phyloP scores from a whole-genome alignment of 2,888 invertebrate species.

The Cheiracanthium punctorium region DNA sequence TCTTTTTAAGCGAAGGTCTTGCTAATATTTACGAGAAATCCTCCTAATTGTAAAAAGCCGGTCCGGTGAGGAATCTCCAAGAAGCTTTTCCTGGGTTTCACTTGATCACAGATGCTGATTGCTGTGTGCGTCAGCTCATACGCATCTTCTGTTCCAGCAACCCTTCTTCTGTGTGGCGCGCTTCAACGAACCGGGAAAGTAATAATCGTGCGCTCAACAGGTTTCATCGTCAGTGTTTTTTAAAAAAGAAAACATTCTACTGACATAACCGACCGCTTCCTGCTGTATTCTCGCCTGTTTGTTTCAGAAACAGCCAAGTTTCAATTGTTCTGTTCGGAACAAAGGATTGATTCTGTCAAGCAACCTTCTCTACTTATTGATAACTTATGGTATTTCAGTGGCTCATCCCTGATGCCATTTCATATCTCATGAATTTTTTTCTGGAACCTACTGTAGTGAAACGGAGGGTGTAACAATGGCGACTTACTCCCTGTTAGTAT shows the following conservation, averaged over 20 bases:
- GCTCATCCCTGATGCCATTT: not conserved
- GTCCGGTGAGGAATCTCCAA: too few relatives aligned
- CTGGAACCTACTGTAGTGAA: not conserved
- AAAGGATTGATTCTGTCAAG: slow-evolving; percentile 25
- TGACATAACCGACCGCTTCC: slow-evolving; percentile 18
- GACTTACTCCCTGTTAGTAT: slow-evolving; percentile 38
- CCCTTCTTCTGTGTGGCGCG: slow-evolving; percentile 23
- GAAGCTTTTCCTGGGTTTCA: not conserved
- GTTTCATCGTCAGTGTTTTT: slow-evolving; percentile 12
- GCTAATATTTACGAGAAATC: too few relatives aligned
- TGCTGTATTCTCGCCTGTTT: slow-evolving; percentile 11
- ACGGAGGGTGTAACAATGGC: slow-evolving; percentile 14
- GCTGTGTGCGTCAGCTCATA: not conserved
- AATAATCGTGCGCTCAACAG: slow-evolving; percentile 21
- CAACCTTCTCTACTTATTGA: slow-evolving; percentile 2
- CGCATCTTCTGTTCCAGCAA: slow-evolving; percentile 5
- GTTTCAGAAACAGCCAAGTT: slow-evolving; percentile 10
- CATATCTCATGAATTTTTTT: not conserved
- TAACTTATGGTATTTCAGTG: not conserved
- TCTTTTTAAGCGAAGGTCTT: too few relatives aligned
- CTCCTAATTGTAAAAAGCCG: too few relatives aligned
- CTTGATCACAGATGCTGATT: not conserved
- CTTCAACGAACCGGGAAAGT: slow-evolving; percentile 21
- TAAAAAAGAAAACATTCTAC: slow-evolving; percentile 8
- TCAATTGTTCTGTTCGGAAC: slow-evolving; percentile 21